Evolutionary conservation across 2,888 invertebrate genomes (phyloP).

Genomic region (Leptopilina myrica): DNA sequence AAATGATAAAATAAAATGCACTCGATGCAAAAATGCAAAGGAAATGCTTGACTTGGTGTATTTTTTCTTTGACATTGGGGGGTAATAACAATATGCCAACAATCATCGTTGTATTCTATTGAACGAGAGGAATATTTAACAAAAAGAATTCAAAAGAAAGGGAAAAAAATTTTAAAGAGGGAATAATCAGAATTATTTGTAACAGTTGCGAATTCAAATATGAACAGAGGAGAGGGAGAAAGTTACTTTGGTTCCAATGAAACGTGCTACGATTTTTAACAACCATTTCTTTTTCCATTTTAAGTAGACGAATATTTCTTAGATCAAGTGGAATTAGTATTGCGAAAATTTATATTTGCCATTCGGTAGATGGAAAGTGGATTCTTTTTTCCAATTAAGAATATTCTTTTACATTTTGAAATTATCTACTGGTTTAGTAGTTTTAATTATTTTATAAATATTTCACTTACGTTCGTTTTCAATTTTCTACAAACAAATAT

Average conservation of each 20-base stretch:
- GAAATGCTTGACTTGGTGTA: conserved; percentile 32
- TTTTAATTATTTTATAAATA: too few relatives aligned
- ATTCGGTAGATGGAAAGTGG: too few relatives aligned
- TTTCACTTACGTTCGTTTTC: too few relatives aligned
- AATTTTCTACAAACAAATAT: too few relatives aligned
- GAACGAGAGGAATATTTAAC: conserved; percentile 28
- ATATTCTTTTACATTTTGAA: too few relatives aligned
- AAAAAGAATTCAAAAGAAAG: too few relatives aligned
- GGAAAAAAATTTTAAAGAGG: neutral
- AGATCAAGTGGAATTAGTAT: neutral
- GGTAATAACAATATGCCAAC: conserved; percentile 36
- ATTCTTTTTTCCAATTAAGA: too few relatives aligned
- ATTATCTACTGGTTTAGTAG: too few relatives aligned
- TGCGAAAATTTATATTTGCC: too few relatives aligned
- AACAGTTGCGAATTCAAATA: neutral
- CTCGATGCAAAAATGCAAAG: neutral
- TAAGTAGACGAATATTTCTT: neutral
- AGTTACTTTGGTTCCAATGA: conserved; percentile 12
- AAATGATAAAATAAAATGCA: conserved; percentile 14
- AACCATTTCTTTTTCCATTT: neutral
- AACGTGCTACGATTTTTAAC: conserved; percentile 12
- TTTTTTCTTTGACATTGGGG: neutral
- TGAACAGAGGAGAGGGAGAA: conserved; percentile 2
- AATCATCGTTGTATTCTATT: conserved; percentile 16
- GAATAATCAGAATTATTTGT: conserved; percentile 25